A percentile compares a stretch with the other conserved stretches of the same genome.
Conservation (phyloP, 2,888 invertebrate species). For the Hyalella azteca region DNA sequence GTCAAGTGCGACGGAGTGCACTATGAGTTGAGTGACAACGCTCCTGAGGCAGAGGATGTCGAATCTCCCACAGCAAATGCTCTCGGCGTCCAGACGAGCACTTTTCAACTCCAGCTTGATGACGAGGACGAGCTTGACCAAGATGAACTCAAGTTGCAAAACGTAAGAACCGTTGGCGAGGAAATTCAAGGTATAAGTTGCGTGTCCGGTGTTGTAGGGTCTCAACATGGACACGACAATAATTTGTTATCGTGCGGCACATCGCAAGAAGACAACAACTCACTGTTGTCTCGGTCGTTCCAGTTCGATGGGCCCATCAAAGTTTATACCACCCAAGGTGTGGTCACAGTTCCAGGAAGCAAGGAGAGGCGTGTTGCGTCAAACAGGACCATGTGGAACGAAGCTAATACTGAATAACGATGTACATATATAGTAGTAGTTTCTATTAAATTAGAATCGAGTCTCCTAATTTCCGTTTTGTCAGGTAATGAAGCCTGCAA, state of each 20-base stretch:
- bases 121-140: neutral
- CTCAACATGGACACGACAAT: too few relatives aligned
- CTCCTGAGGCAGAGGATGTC: neutral
- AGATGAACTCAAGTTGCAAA: neutral
- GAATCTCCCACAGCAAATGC: too few relatives aligned
- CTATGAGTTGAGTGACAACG: conserved; percentile 1
- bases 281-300: conserved; percentile 1
- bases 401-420: too few relatives aligned
- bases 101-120: neutral
- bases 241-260: neutral
- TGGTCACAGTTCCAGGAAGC: neutral
- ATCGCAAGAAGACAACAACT: conserved; percentile 27
- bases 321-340: neutral
- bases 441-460: too few relatives aligned
- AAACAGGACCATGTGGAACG: conserved; percentile 17
- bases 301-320: conserved; percentile 16
- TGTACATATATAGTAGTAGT: too few relatives aligned
- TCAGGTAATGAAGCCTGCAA: too few relatives aligned
- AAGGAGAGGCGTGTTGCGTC: neutral
- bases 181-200: conserved; percentile 6
- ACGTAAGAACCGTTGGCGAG: neutral
- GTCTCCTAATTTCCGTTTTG: too few relatives aligned
- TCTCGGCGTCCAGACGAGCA: neutral
- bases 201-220: neutral
- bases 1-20: conserved; percentile 47